Evolutionary conservation across 1,140 invertebrate genomes (phyloP).

Genomic region (Lordiphosa clarofinis): DNA sequence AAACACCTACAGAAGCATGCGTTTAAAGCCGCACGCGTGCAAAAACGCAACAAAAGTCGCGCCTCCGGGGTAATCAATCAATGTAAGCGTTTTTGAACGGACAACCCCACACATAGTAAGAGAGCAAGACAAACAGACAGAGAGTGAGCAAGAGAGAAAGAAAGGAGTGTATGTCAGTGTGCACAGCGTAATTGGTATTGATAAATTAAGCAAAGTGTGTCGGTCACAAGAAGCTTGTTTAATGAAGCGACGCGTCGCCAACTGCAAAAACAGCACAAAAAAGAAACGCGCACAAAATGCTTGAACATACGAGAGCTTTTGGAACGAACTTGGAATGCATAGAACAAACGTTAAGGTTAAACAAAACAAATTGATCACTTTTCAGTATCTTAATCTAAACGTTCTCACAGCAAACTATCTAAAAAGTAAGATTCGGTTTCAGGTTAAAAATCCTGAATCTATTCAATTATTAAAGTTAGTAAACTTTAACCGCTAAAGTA

Average conservation of each 20-base stretch:
- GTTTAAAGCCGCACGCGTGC: conserved; percentile 49
- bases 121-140: conserved; percentile 4
- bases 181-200: conserved; percentile 61
- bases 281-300: background rate
- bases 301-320: conserved; percentile 14
- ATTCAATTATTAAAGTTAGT: too few species aligned
- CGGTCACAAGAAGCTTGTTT: conserved; percentile 54
- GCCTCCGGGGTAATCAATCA: conserved; percentile 70
- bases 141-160: background rate
- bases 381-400: too few species aligned
- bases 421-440: too few species aligned
- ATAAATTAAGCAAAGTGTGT: conserved; percentile 68
- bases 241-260: conserved; percentile 44
- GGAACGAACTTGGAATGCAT: conserved; percentile 1
- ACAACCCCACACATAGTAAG: background rate
- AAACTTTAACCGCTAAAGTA: too few species aligned
- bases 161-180: conserved; percentile 1
- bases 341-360: conserved; percentile 7
- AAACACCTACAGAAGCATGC: conserved; percentile 22
- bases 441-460: too few species aligned
- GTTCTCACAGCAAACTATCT: too few species aligned
- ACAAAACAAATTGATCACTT: background rate
- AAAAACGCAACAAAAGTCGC: conserved; percentile 67
- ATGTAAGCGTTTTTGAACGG: conserved; percentile 66
- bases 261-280: conserved; percentile 10